Evolutionary conservation across 2,888 invertebrate genomes (phyloP).

Genomic region (Ornithoptera alexandrae): DNA sequence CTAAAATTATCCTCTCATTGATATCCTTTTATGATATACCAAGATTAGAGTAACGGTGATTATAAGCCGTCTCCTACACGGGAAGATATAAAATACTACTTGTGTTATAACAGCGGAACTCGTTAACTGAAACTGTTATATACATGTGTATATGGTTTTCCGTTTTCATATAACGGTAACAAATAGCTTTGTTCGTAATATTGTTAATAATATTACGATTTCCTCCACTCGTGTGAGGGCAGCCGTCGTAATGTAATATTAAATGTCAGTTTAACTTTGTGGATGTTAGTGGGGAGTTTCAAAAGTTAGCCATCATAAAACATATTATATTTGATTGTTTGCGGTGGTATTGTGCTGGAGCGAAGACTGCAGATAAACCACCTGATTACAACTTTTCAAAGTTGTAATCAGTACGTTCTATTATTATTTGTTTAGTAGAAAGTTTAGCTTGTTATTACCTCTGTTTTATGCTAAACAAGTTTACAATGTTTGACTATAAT

Average conservation of each 20-base stretch:
- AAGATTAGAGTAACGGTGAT: too few species aligned
- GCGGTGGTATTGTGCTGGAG: slow-evolving; percentile 1
- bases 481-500: too few species aligned
- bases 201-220: not conserved
- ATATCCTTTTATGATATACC: too few species aligned
- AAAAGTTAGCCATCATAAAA: slow-evolving; percentile 12
- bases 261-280: slow-evolving; percentile 8
- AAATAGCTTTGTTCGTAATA: not conserved
- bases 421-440: not conserved
- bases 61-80: too few species aligned
- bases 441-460: too few species aligned
- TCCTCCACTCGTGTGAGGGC: not conserved
- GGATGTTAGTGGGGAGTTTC: slow-evolving; percentile 9
- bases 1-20: too few species aligned
- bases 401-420: not conserved
- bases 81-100: too few species aligned
- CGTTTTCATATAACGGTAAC: not conserved
- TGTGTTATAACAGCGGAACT: too few species aligned
- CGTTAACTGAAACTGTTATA: too few species aligned
- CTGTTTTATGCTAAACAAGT: too few species aligned
- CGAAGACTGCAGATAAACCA: not conserved
- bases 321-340: slow-evolving; percentile 15
- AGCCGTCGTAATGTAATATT: slow-evolving; percentile 14
- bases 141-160: not conserved
- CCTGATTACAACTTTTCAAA: not conserved